Evolutionary conservation across 1,140 invertebrate species (phyloP).

Genomic region (Asobara japonica): DNA sequence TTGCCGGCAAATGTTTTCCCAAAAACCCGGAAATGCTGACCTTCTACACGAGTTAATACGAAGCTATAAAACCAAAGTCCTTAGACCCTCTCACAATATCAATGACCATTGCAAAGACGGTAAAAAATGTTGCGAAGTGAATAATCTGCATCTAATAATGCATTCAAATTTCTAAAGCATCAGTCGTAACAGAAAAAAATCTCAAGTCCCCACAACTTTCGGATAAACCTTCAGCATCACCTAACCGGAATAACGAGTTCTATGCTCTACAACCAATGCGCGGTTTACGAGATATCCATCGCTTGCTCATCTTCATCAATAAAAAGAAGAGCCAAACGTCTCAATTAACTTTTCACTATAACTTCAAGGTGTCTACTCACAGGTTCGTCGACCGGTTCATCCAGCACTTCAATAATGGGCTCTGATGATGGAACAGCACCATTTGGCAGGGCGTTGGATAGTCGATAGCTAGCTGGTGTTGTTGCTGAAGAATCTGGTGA

Average conservation of each 20-base stretch:
- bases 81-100: too few relatives aligned
- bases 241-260: conserved; percentile 18
- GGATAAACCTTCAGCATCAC: not conserved
- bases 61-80: too few relatives aligned
- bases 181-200: too few relatives aligned
- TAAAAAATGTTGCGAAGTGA: too few relatives aligned
- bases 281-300: not conserved
- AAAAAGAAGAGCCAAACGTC: not conserved
- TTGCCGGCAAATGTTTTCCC: too few relatives aligned
- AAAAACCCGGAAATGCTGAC: too few relatives aligned
- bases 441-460: conserved; percentile 43
- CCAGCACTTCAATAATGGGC: conserved; percentile 52
- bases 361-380: conserved; percentile 40
- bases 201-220: not conserved
- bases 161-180: not conserved
- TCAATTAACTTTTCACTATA: not conserved
- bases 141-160: not conserved
- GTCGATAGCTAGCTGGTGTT: conserved; percentile 41
- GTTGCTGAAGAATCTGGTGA: conserved; percentile 38
- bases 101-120: too few relatives aligned
- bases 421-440: conserved; percentile 34
- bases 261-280: not conserved
- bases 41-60: too few relatives aligned
- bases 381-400: conserved; percentile 58
- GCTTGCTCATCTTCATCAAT: not conserved